These are phyloP conservation scores for Cataglyphis livida DNA, from an alignment of 2,888 invertebrate species.

Conservation along the genomic window DNA sequence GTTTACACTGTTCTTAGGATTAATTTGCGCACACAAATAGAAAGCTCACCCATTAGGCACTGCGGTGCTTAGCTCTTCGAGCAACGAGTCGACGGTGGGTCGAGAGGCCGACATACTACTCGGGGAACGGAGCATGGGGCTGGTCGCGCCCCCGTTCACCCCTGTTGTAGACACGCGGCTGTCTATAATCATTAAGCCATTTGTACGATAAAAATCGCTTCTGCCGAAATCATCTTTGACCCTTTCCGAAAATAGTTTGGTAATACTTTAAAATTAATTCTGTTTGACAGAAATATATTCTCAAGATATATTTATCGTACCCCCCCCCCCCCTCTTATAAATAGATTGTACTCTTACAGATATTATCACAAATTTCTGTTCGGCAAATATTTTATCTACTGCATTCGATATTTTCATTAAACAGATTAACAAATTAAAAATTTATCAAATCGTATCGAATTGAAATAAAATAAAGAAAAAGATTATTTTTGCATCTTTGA, in stretches of 20 bases:
- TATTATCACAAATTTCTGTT: background rate
- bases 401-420: background rate
- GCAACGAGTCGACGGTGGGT: conserved; percentile 95
- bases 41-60: conserved; percentile 90
- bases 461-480: background rate
- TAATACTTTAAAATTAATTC: background rate
- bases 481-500: background rate
- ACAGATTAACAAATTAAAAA: background rate
- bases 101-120: conserved; percentile 86
- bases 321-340: background rate
- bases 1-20: background rate
- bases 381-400: background rate
- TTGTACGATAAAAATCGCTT: conserved; percentile 3
- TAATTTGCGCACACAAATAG: conserved; percentile 31
- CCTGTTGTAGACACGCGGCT: conserved; percentile 75
- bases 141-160: conserved; percentile 77
- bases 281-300: background rate
- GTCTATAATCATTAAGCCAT: conserved; percentile 72
- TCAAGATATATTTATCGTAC: background rate
- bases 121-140: conserved; percentile 82
- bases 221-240: background rate
- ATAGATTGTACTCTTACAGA: background rate
- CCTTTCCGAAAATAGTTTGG: background rate
- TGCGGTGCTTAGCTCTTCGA: conserved; percentile 94
- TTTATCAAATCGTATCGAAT: background rate